Evolutionary conservation across 2,888 invertebrate species (phyloP), one percentile per base, ranked within the genome.

Genomic region (Leptinotarsa juncta): DNA sequence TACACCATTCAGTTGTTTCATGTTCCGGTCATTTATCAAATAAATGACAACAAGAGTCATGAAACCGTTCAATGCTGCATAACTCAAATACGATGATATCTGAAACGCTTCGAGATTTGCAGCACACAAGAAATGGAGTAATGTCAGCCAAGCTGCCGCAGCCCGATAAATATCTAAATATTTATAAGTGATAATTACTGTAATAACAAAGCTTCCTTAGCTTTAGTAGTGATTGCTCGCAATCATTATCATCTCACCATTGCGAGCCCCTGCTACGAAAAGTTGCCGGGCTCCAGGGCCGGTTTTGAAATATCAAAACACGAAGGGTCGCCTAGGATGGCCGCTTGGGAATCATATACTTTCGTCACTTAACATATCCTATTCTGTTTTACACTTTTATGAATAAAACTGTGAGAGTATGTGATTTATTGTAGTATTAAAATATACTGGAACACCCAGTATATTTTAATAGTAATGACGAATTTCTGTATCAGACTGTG

Each of bases 181-280:
- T 78, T 77, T 78, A 77, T 77, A 78, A 67, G 75, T 75, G 78
- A 78, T 78, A 77, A 78, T 78, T 78, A 77, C 75, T 71, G 77
- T 78, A 75, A 78, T 78, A 78, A 67, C 71, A 75, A 73, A 74
- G 72, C 73, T 68, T 70, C 71, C 73, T 75, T 65, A 74, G 73
- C 71, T 72, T 71, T 67, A 71, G 65, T 71, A 73, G 67, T 75
- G 69, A 75, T 71, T 73, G 71, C 67, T 69, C 70, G 68, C 72
- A 67, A 68, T 71, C 70, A 53, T 23, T 70, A 73, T 69, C 62
- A 69, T 53, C 42, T 51, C 57, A 51, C 23, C 20, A 48, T 16
- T 20, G 55, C 48, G 70, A 60, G 50, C 23, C 62, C 14, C 16
- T 48, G n/a, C 32, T 16, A 42, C 51, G 48, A 32, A 62, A 62